phyloP scores from a whole-genome alignment of 2,888 invertebrate genomes.

The Piscicola geometra region DNA sequence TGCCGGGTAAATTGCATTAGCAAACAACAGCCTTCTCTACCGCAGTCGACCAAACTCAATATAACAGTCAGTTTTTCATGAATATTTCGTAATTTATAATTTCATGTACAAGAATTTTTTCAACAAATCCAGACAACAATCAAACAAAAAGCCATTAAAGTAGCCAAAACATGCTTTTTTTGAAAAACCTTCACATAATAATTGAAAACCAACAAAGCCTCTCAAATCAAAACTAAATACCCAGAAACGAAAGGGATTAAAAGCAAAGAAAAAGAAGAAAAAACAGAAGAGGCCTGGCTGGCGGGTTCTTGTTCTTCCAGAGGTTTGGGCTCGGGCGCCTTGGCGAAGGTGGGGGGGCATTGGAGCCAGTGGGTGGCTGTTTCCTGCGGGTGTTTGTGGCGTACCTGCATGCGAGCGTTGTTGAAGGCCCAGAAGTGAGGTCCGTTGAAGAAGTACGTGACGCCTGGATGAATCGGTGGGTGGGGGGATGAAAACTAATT shows the following conservation, averaged over 20 bases:
- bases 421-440: constrained; percentile 76
- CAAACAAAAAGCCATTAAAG: no score
- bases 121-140: no score
- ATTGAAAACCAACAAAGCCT: neutral
- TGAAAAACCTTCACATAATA: no score
- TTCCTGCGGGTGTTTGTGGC: constrained; percentile 37
- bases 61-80: no score
- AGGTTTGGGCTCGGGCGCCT: neutral
- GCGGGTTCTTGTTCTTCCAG: neutral
- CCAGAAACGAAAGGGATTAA: neutral
- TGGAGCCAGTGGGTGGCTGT: constrained; percentile 38
- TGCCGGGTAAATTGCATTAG: no score
- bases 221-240: neutral
- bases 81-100: no score
- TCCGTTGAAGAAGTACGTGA: constrained; percentile 91
- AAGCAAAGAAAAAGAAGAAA: no score
- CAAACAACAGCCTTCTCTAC: no score
- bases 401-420: constrained; percentile 55
- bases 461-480: constrained; percentile 60
- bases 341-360: constrained; percentile 22
- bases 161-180: no score
- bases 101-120: no score
- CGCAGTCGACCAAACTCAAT: no score
- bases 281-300: no score
- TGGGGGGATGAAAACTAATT: neutral